Evolutionary conservation across 2,113 vertebrate genomes (phyloP), one percentile per base, ranked within the genome.

Genomic region (Lophura nycthemera): DNA sequence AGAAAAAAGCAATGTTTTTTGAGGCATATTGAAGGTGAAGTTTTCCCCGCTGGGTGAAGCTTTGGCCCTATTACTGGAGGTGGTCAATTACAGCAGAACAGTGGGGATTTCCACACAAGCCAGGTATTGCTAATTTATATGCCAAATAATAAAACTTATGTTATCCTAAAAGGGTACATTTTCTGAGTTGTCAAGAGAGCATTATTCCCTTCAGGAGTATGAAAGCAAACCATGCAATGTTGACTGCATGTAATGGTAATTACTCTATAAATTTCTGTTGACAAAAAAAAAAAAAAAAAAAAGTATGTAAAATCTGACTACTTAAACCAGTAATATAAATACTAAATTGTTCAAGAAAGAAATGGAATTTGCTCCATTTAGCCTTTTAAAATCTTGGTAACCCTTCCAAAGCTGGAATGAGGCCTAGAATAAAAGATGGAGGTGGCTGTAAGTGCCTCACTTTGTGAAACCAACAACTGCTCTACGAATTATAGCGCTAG

Each of bases 381-480:
- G 34, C 21, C 12, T 84, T 87, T 87, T 82, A 85, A 65, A 70
- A 73, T 86, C 83, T 67, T 72, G 70, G 42, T 61, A 82, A 83
- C 25, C 45, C 32, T 89, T 86, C 30, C 16, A 48, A 72, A 87
- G 40, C 75, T 82, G 52, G 6, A 40, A 52, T 36, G 16, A 70
- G 75, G 40, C 43, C 27, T 7, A 7, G 27, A 72, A 84, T 40
- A 79, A 61, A 69, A 79, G 34, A 25, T 66, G 57, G 25, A 79
- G 30, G 36, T 45, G 30, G 45, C 71, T 94, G 19, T n/a, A 80
- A 86, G 56, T 3, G 1, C 34, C 29, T 92, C 42, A 48, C 42
- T 80, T 47, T 42, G 24, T 60, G 69, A 91, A 94, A 89, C 90
- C 86, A 90, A 81, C 76, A 86, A 64, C 61, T 22, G 11, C 57